Evolutionary conservation across 1,140 invertebrate species (phyloP).

Genomic region (Gonioctena quinquepunctata): DNA sequence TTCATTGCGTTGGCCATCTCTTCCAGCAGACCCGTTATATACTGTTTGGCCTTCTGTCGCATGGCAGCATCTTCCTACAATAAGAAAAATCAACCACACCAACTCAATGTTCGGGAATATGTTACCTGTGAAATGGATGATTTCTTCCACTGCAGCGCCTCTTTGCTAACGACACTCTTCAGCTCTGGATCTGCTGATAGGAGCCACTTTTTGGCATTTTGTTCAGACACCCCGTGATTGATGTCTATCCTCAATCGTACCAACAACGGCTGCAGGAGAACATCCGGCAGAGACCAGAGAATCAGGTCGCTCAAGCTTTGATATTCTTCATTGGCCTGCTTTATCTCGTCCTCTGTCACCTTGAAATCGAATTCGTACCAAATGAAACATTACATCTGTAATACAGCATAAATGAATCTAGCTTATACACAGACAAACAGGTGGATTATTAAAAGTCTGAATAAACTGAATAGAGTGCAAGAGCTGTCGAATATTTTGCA

Average conservation of each 20-base stretch:
- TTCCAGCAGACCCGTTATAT: constrained; percentile 69
- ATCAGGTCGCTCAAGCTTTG: constrained; percentile 75
- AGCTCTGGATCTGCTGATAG: constrained; percentile 74
- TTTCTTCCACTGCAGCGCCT: constrained; percentile 81
- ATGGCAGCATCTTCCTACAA: constrained; percentile 72
- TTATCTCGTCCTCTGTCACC: constrained; percentile 70
- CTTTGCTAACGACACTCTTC: constrained; percentile 80
- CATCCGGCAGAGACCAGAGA: constrained; percentile 75
- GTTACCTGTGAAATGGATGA: constrained; percentile 65
- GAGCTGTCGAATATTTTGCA: no score
- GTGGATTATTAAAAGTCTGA: no score
- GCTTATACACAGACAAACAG: no score
- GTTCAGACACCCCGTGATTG: constrained; percentile 53
- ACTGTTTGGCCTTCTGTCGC: constrained; percentile 70
- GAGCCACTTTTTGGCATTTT: constrained; percentile 72
- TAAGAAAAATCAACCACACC: no score
- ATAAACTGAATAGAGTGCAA: no score
- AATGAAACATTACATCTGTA: neutral
- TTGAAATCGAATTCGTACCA: constrained; percentile 42
- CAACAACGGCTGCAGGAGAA: constrained; percentile 73
- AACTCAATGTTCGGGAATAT: neutral
- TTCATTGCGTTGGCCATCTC: constrained; percentile 73
- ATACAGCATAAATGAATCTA: neutral
- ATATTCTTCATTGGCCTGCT: constrained; percentile 69
- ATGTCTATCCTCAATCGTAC: constrained; percentile 62